These are phyloP conservation scores for Caenorhabditis wallacei DNA, from an alignment of 2,888 invertebrate genomes.

Conservation along the genomic window DNA sequence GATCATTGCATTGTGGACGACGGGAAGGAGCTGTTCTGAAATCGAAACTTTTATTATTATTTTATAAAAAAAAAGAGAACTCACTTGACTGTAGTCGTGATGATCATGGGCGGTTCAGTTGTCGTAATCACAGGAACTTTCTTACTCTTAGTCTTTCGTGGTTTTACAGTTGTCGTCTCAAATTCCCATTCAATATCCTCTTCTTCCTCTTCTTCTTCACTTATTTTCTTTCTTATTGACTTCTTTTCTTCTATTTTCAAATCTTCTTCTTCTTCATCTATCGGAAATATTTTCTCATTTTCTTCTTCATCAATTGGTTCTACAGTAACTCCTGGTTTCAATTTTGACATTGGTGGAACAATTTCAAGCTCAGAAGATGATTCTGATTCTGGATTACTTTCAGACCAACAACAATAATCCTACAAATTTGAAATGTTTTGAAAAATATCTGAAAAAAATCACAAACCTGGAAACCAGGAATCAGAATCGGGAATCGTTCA, in stretches of 20 bases:
- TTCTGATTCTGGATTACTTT: conserved; percentile 63
- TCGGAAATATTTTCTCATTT: conserved; percentile 55
- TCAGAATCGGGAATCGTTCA: conserved; percentile 75
- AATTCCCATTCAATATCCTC: conserved; percentile 70
- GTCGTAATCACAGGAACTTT: conserved; percentile 62
- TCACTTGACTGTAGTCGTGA: conserved; percentile 55
- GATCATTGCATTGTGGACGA: conserved; percentile 73
- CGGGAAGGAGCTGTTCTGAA: conserved; percentile 70
- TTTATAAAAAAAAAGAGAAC: not conserved
- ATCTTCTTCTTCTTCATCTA: conserved; percentile 62
- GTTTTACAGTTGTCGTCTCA: conserved; percentile 63
- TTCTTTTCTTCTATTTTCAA: conserved; percentile 53
- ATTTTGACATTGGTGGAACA: conserved; percentile 55
- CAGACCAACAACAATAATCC: conserved; percentile 77
- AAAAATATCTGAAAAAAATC: no score
- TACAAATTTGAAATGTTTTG: no score
- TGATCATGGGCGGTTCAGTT: conserved; percentile 50
- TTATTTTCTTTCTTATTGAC: conserved; percentile 30
- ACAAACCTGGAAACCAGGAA: conserved; percentile 77
- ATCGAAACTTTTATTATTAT: not conserved
- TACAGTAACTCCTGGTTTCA: conserved; percentile 58
- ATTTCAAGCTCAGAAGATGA: conserved; percentile 29
- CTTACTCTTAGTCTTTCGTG: conserved; percentile 58
- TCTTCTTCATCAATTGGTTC: conserved; percentile 58
- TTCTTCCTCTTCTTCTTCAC: conserved; percentile 57